These are phyloP conservation scores for Erpetoichthys calabaricus DNA, from an alignment of 2,797 vertebrate species.

Conservation along the genomic window DNA sequence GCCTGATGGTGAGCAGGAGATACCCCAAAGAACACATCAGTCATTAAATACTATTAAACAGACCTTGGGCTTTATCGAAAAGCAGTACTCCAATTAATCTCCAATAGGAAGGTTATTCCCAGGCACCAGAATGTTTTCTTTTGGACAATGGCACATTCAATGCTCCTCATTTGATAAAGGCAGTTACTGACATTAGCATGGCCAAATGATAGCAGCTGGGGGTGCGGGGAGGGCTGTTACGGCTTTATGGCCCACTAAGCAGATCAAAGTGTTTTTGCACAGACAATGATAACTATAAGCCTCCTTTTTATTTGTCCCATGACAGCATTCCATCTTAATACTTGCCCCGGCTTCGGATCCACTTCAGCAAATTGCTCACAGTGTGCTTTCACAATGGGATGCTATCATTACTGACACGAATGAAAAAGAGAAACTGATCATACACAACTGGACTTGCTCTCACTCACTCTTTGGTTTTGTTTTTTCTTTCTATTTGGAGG, in stretches of 20 bases:
- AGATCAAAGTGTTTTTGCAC: constrained; percentile 18
- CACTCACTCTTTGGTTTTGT: constrained; percentile 20
- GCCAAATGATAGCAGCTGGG: not conserved
- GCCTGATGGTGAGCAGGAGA: not conserved
- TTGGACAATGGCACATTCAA: too few relatives aligned
- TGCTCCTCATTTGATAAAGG: not conserved
- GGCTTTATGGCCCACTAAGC: constrained; percentile 20
- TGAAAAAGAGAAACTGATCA: constrained; percentile 40
- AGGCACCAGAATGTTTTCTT: too few relatives aligned
- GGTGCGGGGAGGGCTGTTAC: not conserved
- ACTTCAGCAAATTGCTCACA: constrained; percentile 39
- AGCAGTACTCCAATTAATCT: constrained; percentile 33
- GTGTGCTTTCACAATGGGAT: constrained; percentile 36
- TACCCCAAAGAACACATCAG: constrained; percentile 20
- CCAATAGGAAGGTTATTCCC: too few relatives aligned
- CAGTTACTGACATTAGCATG: not conserved
- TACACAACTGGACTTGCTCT: constrained; percentile 32
- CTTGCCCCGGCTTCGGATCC: constrained; percentile 36
- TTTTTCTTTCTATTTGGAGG: constrained; percentile 19
- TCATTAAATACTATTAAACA: constrained; percentile 27
- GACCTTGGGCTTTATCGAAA: constrained; percentile 40
- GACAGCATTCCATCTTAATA: constrained; percentile 44
- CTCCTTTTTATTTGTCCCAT: constrained; percentile 28
- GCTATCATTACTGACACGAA: constrained; percentile 36
- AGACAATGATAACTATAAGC: constrained; percentile 23